phyloP scores from a whole-genome alignment of 2,797 vertebrate genomes.

The Lepilemur septentrionalis region DNA sequence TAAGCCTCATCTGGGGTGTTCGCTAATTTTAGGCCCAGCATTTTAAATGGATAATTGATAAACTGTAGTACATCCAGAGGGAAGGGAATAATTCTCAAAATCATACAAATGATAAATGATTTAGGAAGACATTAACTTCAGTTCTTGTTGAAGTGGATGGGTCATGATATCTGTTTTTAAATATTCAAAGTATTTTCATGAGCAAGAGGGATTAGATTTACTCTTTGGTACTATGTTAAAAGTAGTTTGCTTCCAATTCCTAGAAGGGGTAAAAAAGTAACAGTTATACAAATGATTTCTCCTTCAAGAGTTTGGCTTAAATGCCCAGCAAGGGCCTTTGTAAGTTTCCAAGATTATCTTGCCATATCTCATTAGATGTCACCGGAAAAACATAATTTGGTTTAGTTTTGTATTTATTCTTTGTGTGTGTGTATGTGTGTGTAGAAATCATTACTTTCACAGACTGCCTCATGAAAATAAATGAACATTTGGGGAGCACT shows the following conservation, averaged over 20 bases:
- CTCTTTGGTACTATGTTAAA: background rate
- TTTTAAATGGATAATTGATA: background rate
- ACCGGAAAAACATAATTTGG: slow-evolving; percentile 21
- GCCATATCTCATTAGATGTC: background rate
- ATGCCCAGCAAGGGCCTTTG: background rate
- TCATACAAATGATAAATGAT: background rate
- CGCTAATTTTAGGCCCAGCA: background rate
- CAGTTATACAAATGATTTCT: background rate
- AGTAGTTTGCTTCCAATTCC: background rate
- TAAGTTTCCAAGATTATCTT: background rate
- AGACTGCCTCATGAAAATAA: slow-evolving; percentile 77
- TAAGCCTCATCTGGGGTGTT: background rate
- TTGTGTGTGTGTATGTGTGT: slow-evolving; percentile 50
- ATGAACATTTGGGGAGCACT: slow-evolving; percentile 73
- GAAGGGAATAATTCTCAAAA: background rate
- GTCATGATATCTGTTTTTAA: background rate
- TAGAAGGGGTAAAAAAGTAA: background rate
- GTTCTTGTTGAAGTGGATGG: background rate
- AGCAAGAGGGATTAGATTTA: background rate
- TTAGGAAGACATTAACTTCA: background rate
- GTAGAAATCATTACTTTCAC: slow-evolving; percentile 74
- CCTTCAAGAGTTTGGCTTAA: background rate
- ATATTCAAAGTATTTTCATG: background rate
- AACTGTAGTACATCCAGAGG: background rate
- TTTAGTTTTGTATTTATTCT: slow-evolving; percentile 52